Evolutionary conservation across 2,113 vertebrate genomes (phyloP).

Genomic region (Patagioenas fasciata): DNA sequence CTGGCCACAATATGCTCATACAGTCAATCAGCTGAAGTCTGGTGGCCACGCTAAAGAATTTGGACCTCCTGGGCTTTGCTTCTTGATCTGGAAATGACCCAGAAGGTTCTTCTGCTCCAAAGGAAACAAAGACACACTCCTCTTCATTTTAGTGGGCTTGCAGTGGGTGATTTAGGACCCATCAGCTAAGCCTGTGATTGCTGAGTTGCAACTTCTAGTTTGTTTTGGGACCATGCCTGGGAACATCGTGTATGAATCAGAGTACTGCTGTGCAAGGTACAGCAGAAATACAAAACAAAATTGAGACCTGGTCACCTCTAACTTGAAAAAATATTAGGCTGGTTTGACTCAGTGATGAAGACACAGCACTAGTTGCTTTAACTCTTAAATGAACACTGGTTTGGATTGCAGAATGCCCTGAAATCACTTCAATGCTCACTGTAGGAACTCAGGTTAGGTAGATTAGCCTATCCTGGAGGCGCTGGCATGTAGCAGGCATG

Average conservation of each 20-base stretch:
- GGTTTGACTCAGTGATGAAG: background rate
- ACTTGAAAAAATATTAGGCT: background rate
- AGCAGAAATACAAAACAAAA: background rate
- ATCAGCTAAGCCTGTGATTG: background rate
- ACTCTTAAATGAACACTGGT: background rate
- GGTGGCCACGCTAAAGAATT: background rate
- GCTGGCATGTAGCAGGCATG: background rate
- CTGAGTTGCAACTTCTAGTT: background rate
- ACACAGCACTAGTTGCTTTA: background rate
- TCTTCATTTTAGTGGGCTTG: background rate
- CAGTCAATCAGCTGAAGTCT: background rate
- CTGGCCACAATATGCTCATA: background rate
- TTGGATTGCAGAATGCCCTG: background rate
- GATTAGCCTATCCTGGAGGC: background rate
- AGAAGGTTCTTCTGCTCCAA: background rate
- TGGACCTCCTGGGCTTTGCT: background rate
- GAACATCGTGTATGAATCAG: background rate
- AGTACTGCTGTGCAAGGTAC: background rate
- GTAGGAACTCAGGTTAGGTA: background rate
- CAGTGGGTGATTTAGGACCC: background rate
- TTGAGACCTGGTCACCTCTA: background rate
- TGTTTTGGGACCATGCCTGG: constrained; percentile 20
- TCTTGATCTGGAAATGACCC: background rate
- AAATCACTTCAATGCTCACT: background rate
- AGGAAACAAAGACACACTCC: background rate